phyloP scores from a whole-genome alignment of 2,113 vertebrate species.

The Sinocyclocheilus grahami region DNA sequence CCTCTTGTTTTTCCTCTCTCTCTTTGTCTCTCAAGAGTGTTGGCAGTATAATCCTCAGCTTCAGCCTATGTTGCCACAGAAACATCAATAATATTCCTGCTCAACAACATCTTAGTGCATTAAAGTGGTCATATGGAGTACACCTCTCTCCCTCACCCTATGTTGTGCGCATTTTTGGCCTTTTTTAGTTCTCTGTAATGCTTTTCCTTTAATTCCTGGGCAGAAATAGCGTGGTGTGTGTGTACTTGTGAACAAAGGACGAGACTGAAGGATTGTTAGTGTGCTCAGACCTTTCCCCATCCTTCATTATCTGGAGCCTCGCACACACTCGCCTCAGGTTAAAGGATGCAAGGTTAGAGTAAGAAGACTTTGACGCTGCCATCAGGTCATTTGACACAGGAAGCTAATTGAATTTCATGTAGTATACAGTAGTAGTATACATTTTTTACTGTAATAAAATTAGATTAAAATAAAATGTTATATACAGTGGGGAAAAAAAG shows the following conservation, averaged over 20 bases:
- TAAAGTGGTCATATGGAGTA: slow-evolving; percentile 75
- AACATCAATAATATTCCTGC: slow-evolving; percentile 85
- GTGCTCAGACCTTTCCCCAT: slow-evolving; percentile 43
- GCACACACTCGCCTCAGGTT: slow-evolving; percentile 14
- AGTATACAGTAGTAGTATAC: not conserved
- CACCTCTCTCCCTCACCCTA: slow-evolving; percentile 44
- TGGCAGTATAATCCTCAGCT: slow-evolving; percentile 76
- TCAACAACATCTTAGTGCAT: slow-evolving; percentile 81
- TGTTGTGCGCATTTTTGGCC: slow-evolving; percentile 21
- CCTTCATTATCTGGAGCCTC: slow-evolving; percentile 23
- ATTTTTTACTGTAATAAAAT: no score
- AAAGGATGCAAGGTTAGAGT: slow-evolving; percentile 18
- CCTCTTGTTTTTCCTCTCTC: slow-evolving; percentile 47
- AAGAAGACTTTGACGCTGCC: not conserved
- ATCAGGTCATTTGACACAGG: not conserved
- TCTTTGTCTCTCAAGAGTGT: slow-evolving; percentile 57
- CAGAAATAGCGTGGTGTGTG: slow-evolving; percentile 57
- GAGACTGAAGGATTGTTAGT: slow-evolving; percentile 40
- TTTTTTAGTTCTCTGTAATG: slow-evolving; percentile 58
- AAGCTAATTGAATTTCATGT: slow-evolving; percentile 6
- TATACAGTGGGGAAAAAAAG: no score
- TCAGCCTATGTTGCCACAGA: slow-evolving; percentile 79
- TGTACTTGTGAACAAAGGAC: slow-evolving; percentile 21
- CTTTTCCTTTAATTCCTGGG: slow-evolving; percentile 60
- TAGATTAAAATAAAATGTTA: no score